Evolutionary conservation across 2,113 vertebrate species (phyloP), one percentile per base, ranked within the genome.

Genomic region (Bettongia penicillata): DNA sequence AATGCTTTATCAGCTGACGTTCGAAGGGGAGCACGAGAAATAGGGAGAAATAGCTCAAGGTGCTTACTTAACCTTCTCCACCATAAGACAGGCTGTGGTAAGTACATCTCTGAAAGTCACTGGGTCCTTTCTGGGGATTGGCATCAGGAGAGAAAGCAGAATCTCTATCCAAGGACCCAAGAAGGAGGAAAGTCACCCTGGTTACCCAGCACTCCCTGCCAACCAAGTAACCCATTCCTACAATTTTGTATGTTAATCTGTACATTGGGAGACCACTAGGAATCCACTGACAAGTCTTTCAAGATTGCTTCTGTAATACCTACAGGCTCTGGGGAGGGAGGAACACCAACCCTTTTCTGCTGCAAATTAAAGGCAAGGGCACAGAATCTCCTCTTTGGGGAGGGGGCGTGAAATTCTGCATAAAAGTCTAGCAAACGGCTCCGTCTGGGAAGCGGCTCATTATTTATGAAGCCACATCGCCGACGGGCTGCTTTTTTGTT

Each of bases 41-140:
- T 98, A 92, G 0, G 19, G 94, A 98, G 98, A 97, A 98, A 97
- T 97, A 97, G 97, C 95, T 98, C 95, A 90, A 96, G 97, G 97
- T 97, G 97, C 97, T 97, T 97, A 95, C 97, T 98, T 98, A 98
- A 98, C 98, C 98, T 98, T 98, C 98, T 96, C 53, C 96, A 98
- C 98, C 90, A 93, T 92, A 91, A 93, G 98, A 97, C 97, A 97
- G 98, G 97, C 98, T 98, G 95, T 97, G 96, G 96, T 93, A 97
- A 93, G 93, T 94, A 94, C 97, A 97, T 98, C 96, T 98, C 93
- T 95, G 96, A 90, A 90, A 91, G 91, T 97, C 97, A 94, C 95
- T 52, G 91, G 3, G 0, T 0, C 8, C 96, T 96, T 90, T 91
- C 96, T 51, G 91, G 89, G 90, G 90, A 95, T 93, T 90, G 94